Base-by-base conservation (phyloP, 2,113 vertebrate species). In the Pyrgilauda ruficollis region DNA sequence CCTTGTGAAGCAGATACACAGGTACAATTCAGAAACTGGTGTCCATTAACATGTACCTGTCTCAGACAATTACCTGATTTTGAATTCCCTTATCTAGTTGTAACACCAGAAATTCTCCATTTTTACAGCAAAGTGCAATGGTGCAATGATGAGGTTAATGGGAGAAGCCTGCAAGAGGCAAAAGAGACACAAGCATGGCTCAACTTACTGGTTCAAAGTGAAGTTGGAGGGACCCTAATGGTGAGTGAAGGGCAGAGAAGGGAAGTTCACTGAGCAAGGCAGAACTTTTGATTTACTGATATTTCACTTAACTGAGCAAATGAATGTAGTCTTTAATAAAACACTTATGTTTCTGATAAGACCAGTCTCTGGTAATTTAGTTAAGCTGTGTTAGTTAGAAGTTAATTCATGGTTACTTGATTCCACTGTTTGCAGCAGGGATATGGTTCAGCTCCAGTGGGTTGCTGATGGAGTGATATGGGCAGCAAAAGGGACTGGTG, bases 401-500 rank as follows among this genome's bases (percentile, higher is more conserved):
- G 44, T 41, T 75, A 84, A 61, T 70, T 61, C 20, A 5, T 4
- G 50, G 26, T 28, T 81, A 67, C 64, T 47, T 72, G 52, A 27
- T 43, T 56, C 28, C 47, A 26, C 35, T 16, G 13, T 72, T 67
- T 56, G 67, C 53, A 43, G 33, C 13, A 94, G 41, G 61, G 72
- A 30, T 11, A 13, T 12, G 44, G 52, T 26, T 81, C 39, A 44
- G 22, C 37, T 72, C 35, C 49, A 33, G 16, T 0, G 0, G 0
- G 31, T 20, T 6, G 58, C 64, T 17, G 31, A 28, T 37, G 50
- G 63, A 77, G 35, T 74, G 83, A 56, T 0, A 1, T 0, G 0
- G 33, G 55, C 63, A 80, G 39, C 15, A 41, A 21, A 62, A 43
- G 27, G 26, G 41, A 12, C 62, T 47, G 4, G 1, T 6, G 16